Conservation (phyloP, 2,113 vertebrate genomes). For the Arothron firmamentum region DNA sequence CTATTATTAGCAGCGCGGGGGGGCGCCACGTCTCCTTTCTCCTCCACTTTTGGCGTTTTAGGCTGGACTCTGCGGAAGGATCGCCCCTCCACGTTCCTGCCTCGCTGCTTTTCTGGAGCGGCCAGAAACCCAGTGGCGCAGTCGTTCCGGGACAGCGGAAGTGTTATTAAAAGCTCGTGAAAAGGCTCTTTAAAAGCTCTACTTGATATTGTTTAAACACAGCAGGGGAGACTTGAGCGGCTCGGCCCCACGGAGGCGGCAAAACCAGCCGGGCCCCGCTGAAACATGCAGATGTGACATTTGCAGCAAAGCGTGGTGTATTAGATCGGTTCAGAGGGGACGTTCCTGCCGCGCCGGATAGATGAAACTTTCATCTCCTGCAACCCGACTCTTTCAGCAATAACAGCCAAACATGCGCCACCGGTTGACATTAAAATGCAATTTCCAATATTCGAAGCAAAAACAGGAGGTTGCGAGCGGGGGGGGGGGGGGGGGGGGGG, state of each 20-base stretch:
- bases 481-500: too few species aligned
- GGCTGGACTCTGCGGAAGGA: constrained; percentile 14
- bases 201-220: too few species aligned
- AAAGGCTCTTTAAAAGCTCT: too few species aligned
- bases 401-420: too few species aligned
- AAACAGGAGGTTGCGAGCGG: too few species aligned
- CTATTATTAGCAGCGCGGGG: constrained; percentile 14
- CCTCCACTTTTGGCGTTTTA: constrained; percentile 34
- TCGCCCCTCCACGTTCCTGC: neutral
- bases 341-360: neutral
- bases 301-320: constrained; percentile 1
- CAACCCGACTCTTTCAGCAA: neutral
- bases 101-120: too few species aligned
- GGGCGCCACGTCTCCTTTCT: constrained; percentile 17
- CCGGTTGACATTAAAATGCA: too few species aligned
- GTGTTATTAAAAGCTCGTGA: too few species aligned
- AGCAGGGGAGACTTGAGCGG: neutral
- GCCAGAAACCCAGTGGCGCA: too few species aligned
- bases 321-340: neutral
- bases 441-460: too few species aligned
- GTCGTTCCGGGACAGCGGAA: too few species aligned
- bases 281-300: constrained; percentile 9
- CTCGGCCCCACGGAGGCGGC: neutral
- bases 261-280: neutral
- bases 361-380: constrained; percentile 1